Percentiles rank a stretch among this genome's conserved stretches.
phyloP scores from a whole-genome alignment of 1,140 invertebrate species.

The Tetramorium parvispinum region DNA sequence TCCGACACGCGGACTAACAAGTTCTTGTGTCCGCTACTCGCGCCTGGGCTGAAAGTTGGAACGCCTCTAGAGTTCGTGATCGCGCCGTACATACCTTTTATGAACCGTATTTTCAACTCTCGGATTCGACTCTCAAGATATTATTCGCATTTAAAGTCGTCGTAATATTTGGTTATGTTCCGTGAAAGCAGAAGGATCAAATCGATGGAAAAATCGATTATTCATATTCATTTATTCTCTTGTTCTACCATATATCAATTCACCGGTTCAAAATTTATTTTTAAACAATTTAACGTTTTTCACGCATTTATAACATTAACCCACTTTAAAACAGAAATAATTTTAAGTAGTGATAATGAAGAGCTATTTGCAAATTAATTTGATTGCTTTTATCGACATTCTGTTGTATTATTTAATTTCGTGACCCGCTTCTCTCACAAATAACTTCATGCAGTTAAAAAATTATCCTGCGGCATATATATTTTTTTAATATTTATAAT shows the following conservation, averaged over 20 bases:
- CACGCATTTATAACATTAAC: slow-evolving; percentile 15
- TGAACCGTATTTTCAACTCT: slow-evolving; percentile 39
- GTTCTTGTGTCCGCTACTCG: slow-evolving; percentile 53
- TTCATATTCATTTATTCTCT: background rate
- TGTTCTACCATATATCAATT: slow-evolving; percentile 7
- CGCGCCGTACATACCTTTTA: slow-evolving; percentile 11
- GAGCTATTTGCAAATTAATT: slow-evolving; percentile 49
- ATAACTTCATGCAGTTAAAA: slow-evolving; percentile 31
- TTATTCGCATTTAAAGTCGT: slow-evolving; percentile 14
- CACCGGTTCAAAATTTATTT: slow-evolving; percentile 7
- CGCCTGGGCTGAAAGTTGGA: slow-evolving; percentile 34
- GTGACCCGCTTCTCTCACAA: slow-evolving; percentile 7
- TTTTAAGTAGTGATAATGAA: slow-evolving; percentile 33
- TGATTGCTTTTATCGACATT: slow-evolving; percentile 26
- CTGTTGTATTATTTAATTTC: slow-evolving; percentile 30
- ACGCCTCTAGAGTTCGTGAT: slow-evolving; percentile 45
- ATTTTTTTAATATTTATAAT: slow-evolving; percentile 11
- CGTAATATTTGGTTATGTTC: slow-evolving; percentile 6
- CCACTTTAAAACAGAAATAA: background rate
- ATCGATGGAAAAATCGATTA: background rate
- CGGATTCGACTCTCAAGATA: background rate
- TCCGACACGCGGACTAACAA: slow-evolving; percentile 60
- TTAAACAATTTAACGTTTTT: background rate
- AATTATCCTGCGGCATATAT: background rate
- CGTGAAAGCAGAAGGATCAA: background rate